Percentiles rank a stretch among this genome's conserved stretches.
Conservation (phyloP, 2,888 invertebrate species). For the Tolmerus cingulatus region DNA sequence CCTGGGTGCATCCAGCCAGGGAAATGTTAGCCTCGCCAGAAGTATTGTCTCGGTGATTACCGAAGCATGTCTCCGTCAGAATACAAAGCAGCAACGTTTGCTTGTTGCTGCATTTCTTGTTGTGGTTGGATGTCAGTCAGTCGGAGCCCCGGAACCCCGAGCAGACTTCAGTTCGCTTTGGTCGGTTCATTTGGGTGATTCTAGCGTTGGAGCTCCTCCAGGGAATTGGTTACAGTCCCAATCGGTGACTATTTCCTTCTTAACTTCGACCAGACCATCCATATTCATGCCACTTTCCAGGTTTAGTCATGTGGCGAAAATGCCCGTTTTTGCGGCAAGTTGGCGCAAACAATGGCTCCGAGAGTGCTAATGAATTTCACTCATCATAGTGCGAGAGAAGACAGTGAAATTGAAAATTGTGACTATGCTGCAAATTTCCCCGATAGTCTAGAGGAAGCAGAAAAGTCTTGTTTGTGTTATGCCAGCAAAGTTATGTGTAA, state of each 20-base stretch:
- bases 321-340: background rate
- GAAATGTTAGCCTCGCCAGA: background rate
- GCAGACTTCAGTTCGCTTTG: background rate
- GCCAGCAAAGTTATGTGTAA: background rate
- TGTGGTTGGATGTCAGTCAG: background rate
- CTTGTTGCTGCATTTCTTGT: background rate
- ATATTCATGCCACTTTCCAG: background rate
- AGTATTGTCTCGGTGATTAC: background rate
- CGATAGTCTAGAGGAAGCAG: background rate
- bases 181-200: background rate
- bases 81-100: background rate
- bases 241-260: background rate
- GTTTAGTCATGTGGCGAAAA: background rate
- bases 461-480: background rate
- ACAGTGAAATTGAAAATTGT: background rate
- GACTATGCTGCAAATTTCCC: background rate
- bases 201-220: background rate
- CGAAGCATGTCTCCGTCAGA: constrained; percentile 13
- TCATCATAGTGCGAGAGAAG: background rate
- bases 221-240: background rate
- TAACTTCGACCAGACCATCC: background rate
- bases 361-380: background rate
- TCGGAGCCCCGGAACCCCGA: background rate
- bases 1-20: background rate
- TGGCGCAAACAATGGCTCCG: background rate